Percentiles rank a stretch among this genome's conserved stretches.
These are phyloP conservation scores for Caradrina clavipalpis DNA, from an alignment of 2,888 invertebrate species.

Conservation along the genomic window DNA sequence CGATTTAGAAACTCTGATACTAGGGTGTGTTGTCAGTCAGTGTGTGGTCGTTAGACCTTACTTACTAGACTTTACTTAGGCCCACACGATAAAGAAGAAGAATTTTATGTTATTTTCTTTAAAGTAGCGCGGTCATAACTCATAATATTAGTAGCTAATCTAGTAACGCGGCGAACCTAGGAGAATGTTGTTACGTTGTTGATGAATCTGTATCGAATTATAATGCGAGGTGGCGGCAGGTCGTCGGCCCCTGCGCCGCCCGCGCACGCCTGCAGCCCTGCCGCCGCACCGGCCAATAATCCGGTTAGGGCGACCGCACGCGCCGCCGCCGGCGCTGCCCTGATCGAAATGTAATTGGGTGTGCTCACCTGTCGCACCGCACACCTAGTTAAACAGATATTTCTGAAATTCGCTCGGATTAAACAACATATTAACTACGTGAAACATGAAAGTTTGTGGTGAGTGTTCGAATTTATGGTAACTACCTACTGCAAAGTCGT, in stretches of 20 bases:
- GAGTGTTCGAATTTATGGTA: background rate
- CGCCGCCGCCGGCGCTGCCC: slow-evolving; percentile 77
- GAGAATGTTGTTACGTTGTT: slow-evolving; percentile 65
- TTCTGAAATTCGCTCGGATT: slow-evolving; percentile 45
- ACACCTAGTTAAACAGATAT: slow-evolving; percentile 66
- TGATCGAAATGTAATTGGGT: slow-evolving; percentile 88
- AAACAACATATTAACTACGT: slow-evolving; percentile 4
- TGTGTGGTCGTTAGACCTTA: too few species aligned
- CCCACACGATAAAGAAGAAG: too few species aligned
- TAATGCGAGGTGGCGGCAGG: slow-evolving; percentile 58
- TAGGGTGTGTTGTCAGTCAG: too few species aligned
- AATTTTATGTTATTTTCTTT: background rate
- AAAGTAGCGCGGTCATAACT: slow-evolving; percentile 43
- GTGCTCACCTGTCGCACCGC: slow-evolving; percentile 80
- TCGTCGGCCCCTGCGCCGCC: slow-evolving; percentile 59
- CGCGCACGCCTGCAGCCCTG: slow-evolving; percentile 50
- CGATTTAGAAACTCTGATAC: too few species aligned
- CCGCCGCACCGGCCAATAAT: slow-evolving; percentile 77
- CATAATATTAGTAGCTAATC: slow-evolving; percentile 22
- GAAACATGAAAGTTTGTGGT: slow-evolving; percentile 7
- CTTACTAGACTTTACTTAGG: too few species aligned
- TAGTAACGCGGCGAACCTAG: slow-evolving; percentile 40
- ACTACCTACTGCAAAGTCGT: background rate
- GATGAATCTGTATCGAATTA: slow-evolving; percentile 80
- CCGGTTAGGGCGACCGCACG: slow-evolving; percentile 84